These are phyloP conservation scores for Schizothorax lantsangensis DNA, from an alignment of 2,797 vertebrate genomes.

Conservation along the genomic window DNA sequence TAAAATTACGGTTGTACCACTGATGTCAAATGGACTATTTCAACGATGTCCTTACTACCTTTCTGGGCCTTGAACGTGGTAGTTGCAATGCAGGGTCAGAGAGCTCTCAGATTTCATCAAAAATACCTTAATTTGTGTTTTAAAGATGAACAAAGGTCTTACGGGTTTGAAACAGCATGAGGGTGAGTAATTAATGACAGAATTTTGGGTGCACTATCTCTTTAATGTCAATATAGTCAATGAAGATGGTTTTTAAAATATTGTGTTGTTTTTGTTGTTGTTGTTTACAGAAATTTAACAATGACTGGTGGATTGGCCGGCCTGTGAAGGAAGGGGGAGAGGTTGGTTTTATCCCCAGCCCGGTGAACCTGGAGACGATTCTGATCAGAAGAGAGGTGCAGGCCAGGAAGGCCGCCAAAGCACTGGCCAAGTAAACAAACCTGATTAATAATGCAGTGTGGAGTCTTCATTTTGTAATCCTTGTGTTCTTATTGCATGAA, in stretches of 20 bases:
- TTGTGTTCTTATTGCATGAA: neutral
- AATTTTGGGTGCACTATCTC: too few relatives aligned
- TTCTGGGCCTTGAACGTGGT: too few relatives aligned
- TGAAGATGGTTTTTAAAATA: neutral
- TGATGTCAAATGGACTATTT: too few relatives aligned
- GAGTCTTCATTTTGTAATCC: neutral
- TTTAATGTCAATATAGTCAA: neutral
- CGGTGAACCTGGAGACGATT: constrained; percentile 97
- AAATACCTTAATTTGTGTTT: neutral
- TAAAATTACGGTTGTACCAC: too few relatives aligned
- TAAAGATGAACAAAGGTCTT: neutral
- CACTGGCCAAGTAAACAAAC: constrained; percentile 77
- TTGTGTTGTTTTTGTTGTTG: neutral
- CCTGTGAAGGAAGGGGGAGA: constrained; percentile 96
- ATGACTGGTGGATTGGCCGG: constrained; percentile 99
- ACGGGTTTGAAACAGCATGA: too few relatives aligned
- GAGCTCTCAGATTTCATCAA: neutral
- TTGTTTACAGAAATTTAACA: constrained; percentile 92
- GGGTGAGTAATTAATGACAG: too few relatives aligned
- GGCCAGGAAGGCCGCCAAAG: constrained; percentile 95
- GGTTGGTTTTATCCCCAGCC: constrained; percentile 98
- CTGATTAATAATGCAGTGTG: neutral
- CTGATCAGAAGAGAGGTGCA: constrained; percentile 96
- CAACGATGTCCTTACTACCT: too few relatives aligned
- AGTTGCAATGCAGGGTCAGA: too few relatives aligned